Evolutionary conservation across 2,113 vertebrate species (phyloP).

Genomic region (Stegostoma tigrinum): DNA sequence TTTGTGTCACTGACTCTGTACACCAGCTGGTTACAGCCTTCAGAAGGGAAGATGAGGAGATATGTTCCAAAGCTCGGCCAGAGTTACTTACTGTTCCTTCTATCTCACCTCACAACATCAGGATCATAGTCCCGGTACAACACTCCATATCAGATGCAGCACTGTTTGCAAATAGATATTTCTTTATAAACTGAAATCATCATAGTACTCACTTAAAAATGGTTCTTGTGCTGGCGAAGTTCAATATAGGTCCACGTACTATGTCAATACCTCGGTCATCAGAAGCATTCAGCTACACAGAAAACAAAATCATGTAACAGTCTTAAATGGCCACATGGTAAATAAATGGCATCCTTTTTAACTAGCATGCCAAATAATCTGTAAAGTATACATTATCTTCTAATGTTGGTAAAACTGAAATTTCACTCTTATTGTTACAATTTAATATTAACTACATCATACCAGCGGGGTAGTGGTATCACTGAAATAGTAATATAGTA

Average conservation of each 20-base stretch:
- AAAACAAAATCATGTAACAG: not conserved
- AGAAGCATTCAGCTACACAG: slow-evolving; percentile 81
- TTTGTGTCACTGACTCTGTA: not conserved
- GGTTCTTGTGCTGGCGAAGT: slow-evolving; percentile 91
- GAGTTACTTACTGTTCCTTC: not conserved
- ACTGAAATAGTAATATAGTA: not conserved
- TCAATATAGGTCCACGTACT: slow-evolving; percentile 84
- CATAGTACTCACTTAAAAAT: slow-evolving; percentile 86
- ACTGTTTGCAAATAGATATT: not conserved
- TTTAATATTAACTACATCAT: not conserved
- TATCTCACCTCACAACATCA: not conserved
- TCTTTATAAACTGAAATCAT: not conserved
- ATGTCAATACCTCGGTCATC: slow-evolving; percentile 91
- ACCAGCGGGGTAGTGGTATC: not conserved
- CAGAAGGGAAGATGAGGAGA: not conserved
- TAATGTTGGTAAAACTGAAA: not conserved
- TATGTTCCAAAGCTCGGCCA: not conserved
- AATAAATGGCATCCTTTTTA: not conserved
- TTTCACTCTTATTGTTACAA: not conserved
- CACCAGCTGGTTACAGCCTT: not conserved
- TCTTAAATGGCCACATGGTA: not conserved
- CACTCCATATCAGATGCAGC: not conserved
- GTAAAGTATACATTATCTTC: not conserved
- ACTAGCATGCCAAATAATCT: not conserved
- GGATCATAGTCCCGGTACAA: not conserved